Conservation (phyloP, 2,113 vertebrate species). For the Rhodinocichla rosea region DNA sequence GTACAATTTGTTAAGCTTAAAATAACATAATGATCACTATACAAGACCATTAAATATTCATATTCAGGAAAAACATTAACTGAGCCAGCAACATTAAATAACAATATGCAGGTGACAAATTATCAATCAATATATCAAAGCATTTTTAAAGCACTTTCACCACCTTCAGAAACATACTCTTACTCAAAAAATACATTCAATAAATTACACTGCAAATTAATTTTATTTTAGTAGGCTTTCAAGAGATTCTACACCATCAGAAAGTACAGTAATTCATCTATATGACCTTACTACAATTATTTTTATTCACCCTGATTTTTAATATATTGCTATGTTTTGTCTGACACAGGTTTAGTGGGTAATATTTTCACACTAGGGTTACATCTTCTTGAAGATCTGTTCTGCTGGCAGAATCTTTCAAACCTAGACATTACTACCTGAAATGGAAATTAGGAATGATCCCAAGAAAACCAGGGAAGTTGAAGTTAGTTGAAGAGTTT, state of each 20-base stretch:
- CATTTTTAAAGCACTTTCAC: slow-evolving; percentile 43
- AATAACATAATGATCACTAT: neutral
- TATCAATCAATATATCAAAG: slow-evolving; percentile 53
- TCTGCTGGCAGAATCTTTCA: neutral
- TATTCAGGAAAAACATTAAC: slow-evolving; percentile 38
- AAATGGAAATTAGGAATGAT: neutral
- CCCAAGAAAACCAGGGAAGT: neutral
- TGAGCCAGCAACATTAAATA: slow-evolving; percentile 52
- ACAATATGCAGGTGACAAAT: slow-evolving; percentile 44
- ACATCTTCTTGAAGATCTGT: neutral
- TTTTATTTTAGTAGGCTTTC: slow-evolving; percentile 26
- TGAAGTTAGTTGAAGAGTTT: neutral
- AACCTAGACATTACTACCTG: neutral
- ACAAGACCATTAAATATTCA: slow-evolving; percentile 39
- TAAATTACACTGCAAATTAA: slow-evolving; percentile 17
- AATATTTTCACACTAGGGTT: neutral
- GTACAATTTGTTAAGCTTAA: slow-evolving; percentile 31
- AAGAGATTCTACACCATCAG: neutral
- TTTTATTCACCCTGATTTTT: neutral
- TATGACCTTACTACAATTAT: neutral
- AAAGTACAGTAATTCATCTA: neutral
- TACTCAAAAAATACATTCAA: slow-evolving; percentile 10
- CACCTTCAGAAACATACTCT: neutral
- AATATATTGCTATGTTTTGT: neutral
- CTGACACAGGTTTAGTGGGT: neutral